These are phyloP conservation scores for Kryptopterus vitreolus DNA, from an alignment of 2,797 vertebrate species.

Conservation along the genomic window DNA sequence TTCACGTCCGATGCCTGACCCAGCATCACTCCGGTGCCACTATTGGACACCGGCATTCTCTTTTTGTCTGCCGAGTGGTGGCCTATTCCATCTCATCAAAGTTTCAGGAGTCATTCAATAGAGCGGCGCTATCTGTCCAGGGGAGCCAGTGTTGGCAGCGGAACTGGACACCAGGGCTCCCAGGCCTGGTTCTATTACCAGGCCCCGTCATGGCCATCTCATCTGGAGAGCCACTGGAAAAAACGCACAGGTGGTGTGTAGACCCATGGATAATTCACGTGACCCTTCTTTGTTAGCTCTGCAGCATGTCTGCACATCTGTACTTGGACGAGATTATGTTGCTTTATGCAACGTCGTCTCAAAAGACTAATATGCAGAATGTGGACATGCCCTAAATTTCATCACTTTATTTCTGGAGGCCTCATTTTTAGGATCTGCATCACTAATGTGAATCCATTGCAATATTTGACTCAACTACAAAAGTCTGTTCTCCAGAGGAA, in stretches of 20 bases:
- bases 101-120: conserved; percentile 59
- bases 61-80: conserved; percentile 50
- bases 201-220: conserved; percentile 46
- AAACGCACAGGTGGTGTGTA: conserved; percentile 47
- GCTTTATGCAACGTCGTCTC: not conserved
- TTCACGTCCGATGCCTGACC: conserved; percentile 50
- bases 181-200: conserved; percentile 50
- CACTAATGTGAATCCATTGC: conserved; percentile 15
- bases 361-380: not conserved
- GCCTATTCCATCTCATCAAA: conserved; percentile 56
- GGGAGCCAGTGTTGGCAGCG: conserved; percentile 48
- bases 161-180: conserved; percentile 54
- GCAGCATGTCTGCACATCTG: conserved; percentile 25
- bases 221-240: conserved; percentile 54
- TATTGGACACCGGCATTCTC: conserved; percentile 44
- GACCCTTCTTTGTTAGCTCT: conserved; percentile 32
- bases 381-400: conserved; percentile 11
- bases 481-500: not conserved
- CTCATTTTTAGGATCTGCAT: conserved; percentile 12
- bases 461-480: not conserved
- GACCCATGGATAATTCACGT: conserved; percentile 50
- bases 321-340: not conserved
- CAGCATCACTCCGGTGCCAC: conserved; percentile 37
- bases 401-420: not conserved
- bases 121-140: conserved; percentile 39